These are phyloP conservation scores for Apodemia hepburni DNA, from an alignment of 2,888 invertebrate genomes.

Conservation along the genomic window DNA sequence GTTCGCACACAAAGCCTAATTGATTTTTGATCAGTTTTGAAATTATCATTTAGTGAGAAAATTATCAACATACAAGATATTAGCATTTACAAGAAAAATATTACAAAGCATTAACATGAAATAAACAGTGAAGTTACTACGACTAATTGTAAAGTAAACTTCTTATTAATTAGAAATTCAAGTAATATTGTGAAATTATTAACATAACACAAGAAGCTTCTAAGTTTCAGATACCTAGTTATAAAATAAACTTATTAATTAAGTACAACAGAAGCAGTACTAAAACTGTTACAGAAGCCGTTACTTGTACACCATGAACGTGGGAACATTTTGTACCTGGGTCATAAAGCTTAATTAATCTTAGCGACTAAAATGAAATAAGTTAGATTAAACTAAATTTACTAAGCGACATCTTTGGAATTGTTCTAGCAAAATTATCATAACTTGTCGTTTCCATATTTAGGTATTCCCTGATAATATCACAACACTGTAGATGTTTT, in stretches of 20 bases:
- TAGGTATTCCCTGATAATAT: too few species aligned
- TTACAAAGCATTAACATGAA: too few species aligned
- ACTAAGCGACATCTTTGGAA: not conserved
- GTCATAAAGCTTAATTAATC: constrained; percentile 7
- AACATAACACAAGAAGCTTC: too few species aligned
- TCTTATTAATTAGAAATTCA: not conserved
- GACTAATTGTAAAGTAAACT: not conserved
- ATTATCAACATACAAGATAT: too few species aligned
- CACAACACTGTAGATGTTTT: too few species aligned
- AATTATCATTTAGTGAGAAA: too few species aligned
- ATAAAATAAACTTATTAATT: not conserved
- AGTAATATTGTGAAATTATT: too few species aligned
- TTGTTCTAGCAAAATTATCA: not conserved
- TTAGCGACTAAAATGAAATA: not conserved
- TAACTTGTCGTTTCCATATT: constrained; percentile 19
- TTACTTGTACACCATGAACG: not conserved
- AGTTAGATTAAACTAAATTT: constrained; percentile 5
- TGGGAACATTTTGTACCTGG: constrained; percentile 3
- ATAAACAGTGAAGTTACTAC: not conserved
- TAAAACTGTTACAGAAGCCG: not conserved
- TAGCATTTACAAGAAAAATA: too few species aligned
- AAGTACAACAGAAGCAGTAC: not conserved
- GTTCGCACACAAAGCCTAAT: too few species aligned
- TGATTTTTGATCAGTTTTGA: too few species aligned
- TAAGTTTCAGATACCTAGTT: not conserved